Evolutionary conservation across 2,888 invertebrate genomes (phyloP).

Genomic region (Eurytoma californica): DNA sequence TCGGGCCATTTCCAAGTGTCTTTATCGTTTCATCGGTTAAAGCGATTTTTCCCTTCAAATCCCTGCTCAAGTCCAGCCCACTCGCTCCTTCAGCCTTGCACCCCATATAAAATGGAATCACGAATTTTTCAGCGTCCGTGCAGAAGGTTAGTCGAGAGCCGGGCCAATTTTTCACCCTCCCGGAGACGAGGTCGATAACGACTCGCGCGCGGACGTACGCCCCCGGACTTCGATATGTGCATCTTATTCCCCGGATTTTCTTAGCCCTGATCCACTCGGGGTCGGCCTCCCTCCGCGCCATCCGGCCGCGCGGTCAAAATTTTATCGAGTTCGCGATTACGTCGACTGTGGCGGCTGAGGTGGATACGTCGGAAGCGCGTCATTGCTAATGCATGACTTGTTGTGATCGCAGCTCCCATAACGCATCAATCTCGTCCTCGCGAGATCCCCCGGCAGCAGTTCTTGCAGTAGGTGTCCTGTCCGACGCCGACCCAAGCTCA

Average conservation of each 20-base stretch:
- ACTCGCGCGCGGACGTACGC: neutral
- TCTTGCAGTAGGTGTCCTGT: constrained; percentile 29
- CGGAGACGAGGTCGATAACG: constrained; percentile 39
- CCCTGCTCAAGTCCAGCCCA: constrained; percentile 5
- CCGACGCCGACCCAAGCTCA: constrained; percentile 64
- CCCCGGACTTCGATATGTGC: neutral
- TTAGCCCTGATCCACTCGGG: neutral
- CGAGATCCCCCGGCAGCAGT: constrained; percentile 26
- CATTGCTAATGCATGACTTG: constrained; percentile 67
- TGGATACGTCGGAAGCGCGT: constrained; percentile 57
- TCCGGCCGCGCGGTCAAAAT: constrained; percentile 56
- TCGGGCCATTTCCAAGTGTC: constrained; percentile 5
- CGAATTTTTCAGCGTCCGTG: constrained; percentile 44
- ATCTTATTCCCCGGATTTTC: constrained; percentile 11
- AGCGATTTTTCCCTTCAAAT: constrained; percentile 46
- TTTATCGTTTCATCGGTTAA: constrained; percentile 28
- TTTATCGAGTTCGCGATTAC: constrained; percentile 57
- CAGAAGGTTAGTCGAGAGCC: neutral
- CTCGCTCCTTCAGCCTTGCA: neutral
- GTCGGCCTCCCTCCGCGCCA: neutral
- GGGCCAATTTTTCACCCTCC: constrained; percentile 45
- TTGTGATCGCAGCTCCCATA: constrained; percentile 67
- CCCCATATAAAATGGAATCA: constrained; percentile 6
- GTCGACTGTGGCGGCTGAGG: constrained; percentile 5
- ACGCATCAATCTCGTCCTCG: constrained; percentile 66